These are phyloP conservation scores for Erannis defoliaria DNA, from an alignment of 2,888 invertebrate genomes.

Conservation along the genomic window DNA sequence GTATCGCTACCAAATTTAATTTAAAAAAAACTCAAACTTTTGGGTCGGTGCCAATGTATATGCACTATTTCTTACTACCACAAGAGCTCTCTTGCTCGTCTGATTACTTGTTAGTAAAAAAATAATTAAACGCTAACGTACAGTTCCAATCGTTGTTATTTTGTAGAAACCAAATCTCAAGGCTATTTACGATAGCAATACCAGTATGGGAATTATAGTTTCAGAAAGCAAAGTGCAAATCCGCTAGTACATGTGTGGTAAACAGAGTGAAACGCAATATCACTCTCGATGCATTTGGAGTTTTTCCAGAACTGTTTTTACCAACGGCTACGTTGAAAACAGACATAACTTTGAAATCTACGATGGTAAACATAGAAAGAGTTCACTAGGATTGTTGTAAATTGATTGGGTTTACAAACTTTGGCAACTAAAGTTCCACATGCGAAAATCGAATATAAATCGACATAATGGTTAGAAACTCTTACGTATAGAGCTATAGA, in stretches of 20 bases:
- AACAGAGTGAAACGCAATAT: slow-evolving; percentile 36
- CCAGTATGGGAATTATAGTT: slow-evolving; percentile 29
- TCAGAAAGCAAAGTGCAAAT: slow-evolving; percentile 35
- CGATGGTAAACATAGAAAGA: slow-evolving; percentile 39
- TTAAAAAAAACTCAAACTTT: no score
- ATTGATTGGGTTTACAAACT: slow-evolving; percentile 46
- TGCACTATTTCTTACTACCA: no score
- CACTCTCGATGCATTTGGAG: slow-evolving; percentile 49
- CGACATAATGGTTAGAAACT: background rate
- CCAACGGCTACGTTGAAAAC: slow-evolving; percentile 44
- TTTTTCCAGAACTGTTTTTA: slow-evolving; percentile 49
- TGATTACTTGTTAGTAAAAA: no score
- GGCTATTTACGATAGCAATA: background rate
- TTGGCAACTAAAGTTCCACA: slow-evolving; percentile 1
- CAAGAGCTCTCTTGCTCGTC: no score
- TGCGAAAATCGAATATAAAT: background rate
- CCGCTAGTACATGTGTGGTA: slow-evolving; percentile 23
- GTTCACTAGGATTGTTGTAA: slow-evolving; percentile 26
- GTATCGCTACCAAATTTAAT: no score
- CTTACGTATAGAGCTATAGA: no score
- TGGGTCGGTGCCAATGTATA: no score
- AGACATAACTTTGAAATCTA: slow-evolving; percentile 43
- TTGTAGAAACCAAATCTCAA: background rate
- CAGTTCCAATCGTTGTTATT: no score
- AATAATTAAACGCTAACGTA: background rate